Evolutionary conservation across 2,888 invertebrate genomes (phyloP), one percentile per base, ranked within the genome.

Genomic region (Drosophila seclusa): DNA sequence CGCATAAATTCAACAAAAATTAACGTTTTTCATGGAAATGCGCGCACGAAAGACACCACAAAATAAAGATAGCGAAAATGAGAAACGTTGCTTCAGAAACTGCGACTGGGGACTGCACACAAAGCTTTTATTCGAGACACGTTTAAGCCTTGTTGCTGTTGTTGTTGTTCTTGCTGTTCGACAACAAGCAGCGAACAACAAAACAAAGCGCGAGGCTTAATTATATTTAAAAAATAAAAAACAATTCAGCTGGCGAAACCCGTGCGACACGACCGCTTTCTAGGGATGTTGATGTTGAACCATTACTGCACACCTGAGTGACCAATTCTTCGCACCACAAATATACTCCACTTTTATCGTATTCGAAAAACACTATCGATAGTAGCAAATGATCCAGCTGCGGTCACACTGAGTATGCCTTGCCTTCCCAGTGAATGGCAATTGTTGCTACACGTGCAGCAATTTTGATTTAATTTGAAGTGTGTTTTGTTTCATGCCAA

Each of bases 1-100:
- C 83, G 81, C 83, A 81, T 83, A 81, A 83, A 83, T 81, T 81
- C 80, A 81, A 82, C 57, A 73, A 80, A 78, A 76, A 77, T 80
- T 77, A 77, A 83, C 71, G 73, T 77, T 82, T 80, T 83, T 73
- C 82, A 70, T 76, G 76, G 65, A 80, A 80, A 73, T 83, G 76
- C 80, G 76, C 68, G 69, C 79, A 79, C 83, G 76, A 82, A 78
- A 78, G 59, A 78, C 61, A 82, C 48, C 62, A 63, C 73, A 78
- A 78, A 78, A 72, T 68, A 68, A 72, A 72, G 45, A 50, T 45
- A 59, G 68, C 68, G 59, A 62, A 75, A 42, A 68, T 54, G 40
- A 29, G 29, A 54, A 74, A 52, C 59, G 48, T 49, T 76, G 77
- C 72, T 72, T 59, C 52, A 58, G 48, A 52, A 53, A 42, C 36